These are phyloP conservation scores for Melanotaenia maccullochi DNA, from an alignment of 2,797 vertebrate species.

Conservation along the genomic window DNA sequence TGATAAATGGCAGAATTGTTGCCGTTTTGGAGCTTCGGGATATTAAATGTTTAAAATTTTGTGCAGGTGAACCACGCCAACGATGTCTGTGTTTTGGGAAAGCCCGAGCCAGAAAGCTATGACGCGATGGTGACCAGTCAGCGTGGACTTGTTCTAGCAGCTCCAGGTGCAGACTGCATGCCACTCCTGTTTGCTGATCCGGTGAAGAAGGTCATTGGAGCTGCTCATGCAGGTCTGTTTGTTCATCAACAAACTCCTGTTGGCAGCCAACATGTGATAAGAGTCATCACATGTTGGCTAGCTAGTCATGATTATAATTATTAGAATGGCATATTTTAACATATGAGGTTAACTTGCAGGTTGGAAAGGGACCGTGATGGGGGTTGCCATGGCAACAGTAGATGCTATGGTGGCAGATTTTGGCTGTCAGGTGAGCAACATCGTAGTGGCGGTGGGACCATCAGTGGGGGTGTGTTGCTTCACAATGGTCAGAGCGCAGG, in stretches of 20 bases:
- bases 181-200: conserved; percentile 92
- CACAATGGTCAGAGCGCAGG: conserved; percentile 82
- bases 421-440: conserved; percentile 80
- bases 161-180: conserved; percentile 95
- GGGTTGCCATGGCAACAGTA: conserved; percentile 90
- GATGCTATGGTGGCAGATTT: conserved; percentile 88
- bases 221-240: conserved; percentile 89
- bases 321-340: not conserved
- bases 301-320: not conserved
- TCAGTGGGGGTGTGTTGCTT: conserved; percentile 94
- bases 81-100: conserved; percentile 87
- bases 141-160: conserved; percentile 85
- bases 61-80: conserved; percentile 87
- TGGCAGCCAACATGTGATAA: too few relatives aligned
- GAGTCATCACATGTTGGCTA: not conserved
- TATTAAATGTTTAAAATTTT: not conserved
- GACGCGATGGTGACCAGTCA: conserved; percentile 90
- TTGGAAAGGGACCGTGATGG: conserved; percentile 92
- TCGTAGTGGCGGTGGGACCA: conserved; percentile 89
- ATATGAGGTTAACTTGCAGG: conserved; percentile 73
- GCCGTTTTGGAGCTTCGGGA: too few relatives aligned
- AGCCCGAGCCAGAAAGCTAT: conserved; percentile 85
- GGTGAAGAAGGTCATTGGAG: conserved; percentile 87
- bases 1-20: too few relatives aligned
- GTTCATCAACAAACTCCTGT: too few relatives aligned